Base-by-base conservation (phyloP, 2,113 vertebrate species). In the Zeus faber region DNA sequence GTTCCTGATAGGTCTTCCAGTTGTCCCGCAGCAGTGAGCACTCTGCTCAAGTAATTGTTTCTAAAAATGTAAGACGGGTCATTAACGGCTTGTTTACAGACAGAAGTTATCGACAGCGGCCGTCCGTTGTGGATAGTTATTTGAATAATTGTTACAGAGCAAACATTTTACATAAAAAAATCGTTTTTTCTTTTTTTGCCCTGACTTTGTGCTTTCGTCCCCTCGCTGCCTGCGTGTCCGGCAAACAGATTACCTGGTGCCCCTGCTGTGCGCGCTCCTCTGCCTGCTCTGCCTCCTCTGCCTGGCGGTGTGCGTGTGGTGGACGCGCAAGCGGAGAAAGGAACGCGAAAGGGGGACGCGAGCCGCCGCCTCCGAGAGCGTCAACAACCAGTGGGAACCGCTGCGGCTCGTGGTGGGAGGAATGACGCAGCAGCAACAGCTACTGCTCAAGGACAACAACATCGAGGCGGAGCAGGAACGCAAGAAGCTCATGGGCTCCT, bases 321-420 rank as follows among this genome's bases (percentile, higher is more conserved):
- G 95, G 95, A 97, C 91, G 0, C 91, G 95, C 50, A 98, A 98
- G 56, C 89, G 96, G 35, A 93, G 95, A 92, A 99, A 99, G 96
- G 95, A 92, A 72, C 86, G 95, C 0, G 94, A 99, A 82, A 89
- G 95, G 85, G 83, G 86, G 50, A 5, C 54, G 0, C 89, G 78
- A 14, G 76, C 89, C 0, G 65, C 77, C 50, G 80, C 77, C 16
- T 93, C 92, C 18, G 91, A 93, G 43, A 90, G 79, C 52, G 76
- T 93, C 69, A 99, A 98, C 89, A 98, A 99, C 88, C 95, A 96
- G 72, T 95, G 93, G 93, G 93, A 94, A 0, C 92, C 93, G 0
- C 91, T 98, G 22, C 92, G 92, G 63, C 91, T 92, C 13, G 92
- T 98, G 8, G 66, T 84, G 88, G 83, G 51, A 13, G 83, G n/a